Conservation (phyloP, 2,797 vertebrate genomes). For the Phylloscopus collybita region DNA sequence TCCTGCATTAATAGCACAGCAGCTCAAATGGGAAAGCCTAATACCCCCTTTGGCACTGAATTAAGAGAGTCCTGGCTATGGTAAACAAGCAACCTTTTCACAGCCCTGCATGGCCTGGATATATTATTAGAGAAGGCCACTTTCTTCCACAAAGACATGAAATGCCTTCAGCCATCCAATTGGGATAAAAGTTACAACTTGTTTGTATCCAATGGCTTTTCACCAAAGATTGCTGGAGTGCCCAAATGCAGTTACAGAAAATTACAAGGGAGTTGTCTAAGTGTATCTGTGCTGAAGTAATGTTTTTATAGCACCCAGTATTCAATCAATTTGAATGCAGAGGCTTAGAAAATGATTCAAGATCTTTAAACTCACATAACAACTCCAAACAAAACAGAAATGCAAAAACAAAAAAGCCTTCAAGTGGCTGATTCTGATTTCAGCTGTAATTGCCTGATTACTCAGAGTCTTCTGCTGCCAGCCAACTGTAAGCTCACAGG, state of each 20-base stretch:
- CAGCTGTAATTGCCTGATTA: constrained; percentile 58
- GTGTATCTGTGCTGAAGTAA: constrained; percentile 65
- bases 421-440: constrained; percentile 57
- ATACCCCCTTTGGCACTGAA: neutral
- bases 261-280: constrained; percentile 46
- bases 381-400: constrained; percentile 68
- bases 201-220: constrained; percentile 40
- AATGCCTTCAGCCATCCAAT: constrained; percentile 6
- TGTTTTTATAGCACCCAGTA: constrained; percentile 53
- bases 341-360: constrained; percentile 62
- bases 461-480: constrained; percentile 46
- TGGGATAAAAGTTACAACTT: constrained; percentile 38
- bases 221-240: constrained; percentile 39
- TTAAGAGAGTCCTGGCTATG: neutral
- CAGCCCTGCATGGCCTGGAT: neutral
- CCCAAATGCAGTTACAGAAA: neutral
- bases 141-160: neutral
- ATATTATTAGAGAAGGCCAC: neutral
- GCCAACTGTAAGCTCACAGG: constrained; percentile 52
- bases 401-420: constrained; percentile 47
- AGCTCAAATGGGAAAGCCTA: neutral
- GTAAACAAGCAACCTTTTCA: constrained; percentile 16
- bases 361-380: constrained; percentile 54
- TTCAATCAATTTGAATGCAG: constrained; percentile 57
- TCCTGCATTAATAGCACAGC: neutral